Conservation (phyloP, 1,140 invertebrate species). For the Hydropsyche tenuis region DNA sequence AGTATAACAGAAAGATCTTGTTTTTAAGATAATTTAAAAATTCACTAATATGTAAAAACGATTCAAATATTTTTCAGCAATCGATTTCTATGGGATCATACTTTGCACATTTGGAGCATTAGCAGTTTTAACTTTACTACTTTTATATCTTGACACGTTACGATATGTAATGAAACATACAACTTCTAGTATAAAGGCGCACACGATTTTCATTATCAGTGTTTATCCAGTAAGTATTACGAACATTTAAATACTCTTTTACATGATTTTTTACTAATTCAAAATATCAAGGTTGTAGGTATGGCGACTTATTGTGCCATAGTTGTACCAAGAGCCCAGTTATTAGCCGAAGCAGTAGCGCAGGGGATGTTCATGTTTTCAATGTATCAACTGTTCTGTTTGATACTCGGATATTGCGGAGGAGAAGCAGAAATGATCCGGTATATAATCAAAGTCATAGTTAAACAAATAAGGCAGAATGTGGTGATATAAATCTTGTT, state of each 20-base stretch:
- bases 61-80: conserved; percentile 56
- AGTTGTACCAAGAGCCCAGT: conserved; percentile 65
- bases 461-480: not conserved
- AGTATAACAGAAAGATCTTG: no score
- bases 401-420: conserved; percentile 67
- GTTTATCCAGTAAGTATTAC: conserved; percentile 68
- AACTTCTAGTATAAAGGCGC: conserved; percentile 60
- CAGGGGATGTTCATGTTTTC: conserved; percentile 68
- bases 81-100: conserved; percentile 63
- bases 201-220: conserved; percentile 64
- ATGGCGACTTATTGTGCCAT: conserved; percentile 63
- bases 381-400: conserved; percentile 68
- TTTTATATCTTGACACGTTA: conserved; percentile 63
- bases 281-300: conserved; percentile 62
- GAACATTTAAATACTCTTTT: conserved; percentile 21
- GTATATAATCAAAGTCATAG: conserved; percentile 46
- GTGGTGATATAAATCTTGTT: not conserved
- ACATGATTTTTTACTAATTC: conserved; percentile 20
- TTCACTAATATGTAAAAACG: no score
- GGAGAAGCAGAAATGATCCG: conserved; percentile 65
- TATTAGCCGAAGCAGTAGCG: conserved; percentile 68
- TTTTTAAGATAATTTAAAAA: no score
- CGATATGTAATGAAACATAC: conserved; percentile 62
- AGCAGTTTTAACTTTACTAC: conserved; percentile 59
- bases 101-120: conserved; percentile 61